These are phyloP conservation scores for Ginglymostoma cirratum DNA, from an alignment of 2,113 vertebrate genomes.

Conservation along the genomic window DNA sequence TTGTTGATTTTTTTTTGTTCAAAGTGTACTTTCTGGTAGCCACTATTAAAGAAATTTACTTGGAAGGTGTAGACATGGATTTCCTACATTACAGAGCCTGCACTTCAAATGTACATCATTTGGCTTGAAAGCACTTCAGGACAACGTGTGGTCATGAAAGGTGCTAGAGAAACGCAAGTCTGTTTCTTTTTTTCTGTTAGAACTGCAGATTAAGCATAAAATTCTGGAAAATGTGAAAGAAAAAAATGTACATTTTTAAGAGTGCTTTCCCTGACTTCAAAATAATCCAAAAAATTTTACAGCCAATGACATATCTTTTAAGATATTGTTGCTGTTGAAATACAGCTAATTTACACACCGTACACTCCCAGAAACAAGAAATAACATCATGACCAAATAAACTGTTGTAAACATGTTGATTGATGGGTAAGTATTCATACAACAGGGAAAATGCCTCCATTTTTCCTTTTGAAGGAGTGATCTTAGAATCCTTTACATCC, in stretches of 20 bases:
- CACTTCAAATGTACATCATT: background rate
- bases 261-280: background rate
- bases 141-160: background rate
- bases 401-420: background rate
- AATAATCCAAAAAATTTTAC: background rate
- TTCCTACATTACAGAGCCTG: background rate
- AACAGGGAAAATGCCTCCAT: background rate
- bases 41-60: background rate
- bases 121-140: background rate
- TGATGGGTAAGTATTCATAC: background rate
- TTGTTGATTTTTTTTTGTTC: background rate
- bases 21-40: background rate
- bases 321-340: background rate
- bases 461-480: background rate
- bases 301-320: background rate
- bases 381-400: background rate
- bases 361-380: background rate
- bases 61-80: background rate
- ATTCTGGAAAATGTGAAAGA: background rate
- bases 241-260: background rate
- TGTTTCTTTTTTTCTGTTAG: background rate
- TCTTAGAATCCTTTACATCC: background rate
- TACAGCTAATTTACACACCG: background rate
- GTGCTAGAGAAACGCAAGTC: no score
- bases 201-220: background rate